Conservation (phyloP, 2,113 vertebrate species). For the Cathartes aura region DNA sequence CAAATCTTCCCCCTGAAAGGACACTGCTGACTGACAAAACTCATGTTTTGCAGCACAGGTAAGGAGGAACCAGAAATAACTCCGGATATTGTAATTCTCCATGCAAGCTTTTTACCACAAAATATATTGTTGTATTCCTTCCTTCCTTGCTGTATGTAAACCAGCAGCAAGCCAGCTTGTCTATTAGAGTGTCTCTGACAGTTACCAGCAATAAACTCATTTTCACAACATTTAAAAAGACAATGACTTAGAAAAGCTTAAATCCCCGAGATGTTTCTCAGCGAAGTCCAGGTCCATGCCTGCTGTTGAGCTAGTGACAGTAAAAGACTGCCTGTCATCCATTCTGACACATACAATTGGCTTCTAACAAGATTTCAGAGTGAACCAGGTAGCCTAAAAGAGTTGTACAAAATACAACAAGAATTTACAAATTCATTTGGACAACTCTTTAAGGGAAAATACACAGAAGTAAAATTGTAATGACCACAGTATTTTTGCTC, state of each 20-base stretch:
- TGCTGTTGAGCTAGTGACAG: not conserved
- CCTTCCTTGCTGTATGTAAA: not conserved
- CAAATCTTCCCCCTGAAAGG: not conserved
- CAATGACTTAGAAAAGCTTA: not conserved
- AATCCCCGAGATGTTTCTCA: not conserved
- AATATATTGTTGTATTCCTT: not conserved
- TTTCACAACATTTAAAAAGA: not conserved
- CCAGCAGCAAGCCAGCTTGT: not conserved
- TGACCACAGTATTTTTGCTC: not conserved
- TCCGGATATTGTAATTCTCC: not conserved
- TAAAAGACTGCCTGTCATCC: not conserved
- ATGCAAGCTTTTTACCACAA: not conserved
- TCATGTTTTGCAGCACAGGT: not conserved
- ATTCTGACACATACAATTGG: accelerated
- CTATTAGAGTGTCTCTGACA: not conserved
- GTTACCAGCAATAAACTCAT: not conserved
- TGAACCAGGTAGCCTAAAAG: not conserved
- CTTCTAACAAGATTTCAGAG: not conserved
- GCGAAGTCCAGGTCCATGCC: not conserved
- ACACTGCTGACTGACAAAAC: not conserved
- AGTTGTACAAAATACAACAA: not conserved
- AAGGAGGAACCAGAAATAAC: not conserved
- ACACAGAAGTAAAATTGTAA: not conserved
- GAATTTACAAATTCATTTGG: not conserved
- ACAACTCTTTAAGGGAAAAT: not conserved